These are phyloP conservation scores for Pherbina coryleti DNA, from an alignment of 2,888 invertebrate genomes.

Conservation along the genomic window DNA sequence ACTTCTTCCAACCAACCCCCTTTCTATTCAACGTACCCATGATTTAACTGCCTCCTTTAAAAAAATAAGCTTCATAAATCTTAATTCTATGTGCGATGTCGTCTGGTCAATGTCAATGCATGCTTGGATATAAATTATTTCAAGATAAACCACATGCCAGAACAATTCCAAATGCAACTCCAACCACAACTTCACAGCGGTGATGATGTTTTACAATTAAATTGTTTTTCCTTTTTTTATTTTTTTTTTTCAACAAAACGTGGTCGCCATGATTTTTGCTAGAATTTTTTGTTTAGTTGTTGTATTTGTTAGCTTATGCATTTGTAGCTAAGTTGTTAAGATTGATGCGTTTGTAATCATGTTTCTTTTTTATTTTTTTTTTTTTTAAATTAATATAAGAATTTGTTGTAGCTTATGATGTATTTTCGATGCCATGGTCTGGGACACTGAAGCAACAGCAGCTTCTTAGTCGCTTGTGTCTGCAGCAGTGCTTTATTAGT, in stretches of 20 bases:
- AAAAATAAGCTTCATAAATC: too few relatives aligned
- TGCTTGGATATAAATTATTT: conserved; percentile 58
- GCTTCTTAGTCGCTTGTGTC: too few relatives aligned
- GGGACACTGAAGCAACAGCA: conserved; percentile 51
- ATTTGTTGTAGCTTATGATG: conserved; percentile 39
- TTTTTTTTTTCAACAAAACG: background rate
- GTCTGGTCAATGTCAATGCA: conserved; percentile 53
- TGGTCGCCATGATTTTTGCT: background rate
- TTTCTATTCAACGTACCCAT: too few relatives aligned
- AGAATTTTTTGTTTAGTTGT: background rate
- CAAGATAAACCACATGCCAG: conserved; percentile 62
- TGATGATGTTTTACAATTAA: conserved; percentile 15
- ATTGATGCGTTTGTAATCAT: background rate
- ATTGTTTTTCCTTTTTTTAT: background rate
- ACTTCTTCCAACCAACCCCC: too few relatives aligned
- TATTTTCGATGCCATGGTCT: conserved; percentile 66
- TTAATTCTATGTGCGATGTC: conserved; percentile 44
- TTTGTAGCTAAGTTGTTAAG: background rate
- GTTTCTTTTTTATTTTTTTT: conserved; percentile 28
- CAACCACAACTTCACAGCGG: background rate
- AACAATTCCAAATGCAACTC: conserved; percentile 16
- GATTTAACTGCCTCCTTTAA: too few relatives aligned
- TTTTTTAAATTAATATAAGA: conserved; percentile 40
- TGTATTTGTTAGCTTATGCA: background rate
- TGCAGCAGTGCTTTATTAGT: too few relatives aligned